Conservation (phyloP, 2,113 vertebrate species). For the Toxostoma redivivum region DNA sequence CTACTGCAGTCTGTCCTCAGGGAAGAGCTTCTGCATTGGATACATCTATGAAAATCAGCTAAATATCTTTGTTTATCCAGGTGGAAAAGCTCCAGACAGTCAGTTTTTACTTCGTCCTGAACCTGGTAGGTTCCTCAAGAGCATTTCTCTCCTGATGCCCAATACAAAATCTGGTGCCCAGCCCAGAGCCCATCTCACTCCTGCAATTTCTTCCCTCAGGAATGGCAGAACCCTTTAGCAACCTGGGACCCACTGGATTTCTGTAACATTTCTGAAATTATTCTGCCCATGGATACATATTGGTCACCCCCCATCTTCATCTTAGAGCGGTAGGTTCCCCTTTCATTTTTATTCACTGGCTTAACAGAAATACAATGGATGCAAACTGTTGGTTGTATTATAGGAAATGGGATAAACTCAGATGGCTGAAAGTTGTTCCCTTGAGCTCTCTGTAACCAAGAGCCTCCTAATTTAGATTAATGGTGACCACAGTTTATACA, state of each 20-base stretch:
- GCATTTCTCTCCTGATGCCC: neutral
- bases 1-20: neutral
- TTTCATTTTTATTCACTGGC: neutral
- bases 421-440: neutral
- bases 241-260: conserved; percentile 53
- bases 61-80: neutral
- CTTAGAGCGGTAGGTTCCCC: conserved; percentile 34
- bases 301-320: conserved; percentile 48
- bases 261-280: conserved; percentile 47
- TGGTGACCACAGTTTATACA: neutral
- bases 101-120: conserved; percentile 41
- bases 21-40: neutral
- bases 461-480: neutral
- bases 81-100: conserved; percentile 61
- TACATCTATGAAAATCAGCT: neutral
- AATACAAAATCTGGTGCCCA: neutral
- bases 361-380: neutral
- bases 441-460: neutral
- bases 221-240: conserved; percentile 48
- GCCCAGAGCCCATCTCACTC: neutral
- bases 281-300: neutral
- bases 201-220: neutral
- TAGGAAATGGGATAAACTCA: neutral
- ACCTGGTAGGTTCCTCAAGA: conserved; percentile 9
- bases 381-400: neutral